Evolutionary conservation across 1,140 invertebrate species (phyloP), one percentile per base, ranked within the genome.

Genomic region (Aradophagus sp.): DNA sequence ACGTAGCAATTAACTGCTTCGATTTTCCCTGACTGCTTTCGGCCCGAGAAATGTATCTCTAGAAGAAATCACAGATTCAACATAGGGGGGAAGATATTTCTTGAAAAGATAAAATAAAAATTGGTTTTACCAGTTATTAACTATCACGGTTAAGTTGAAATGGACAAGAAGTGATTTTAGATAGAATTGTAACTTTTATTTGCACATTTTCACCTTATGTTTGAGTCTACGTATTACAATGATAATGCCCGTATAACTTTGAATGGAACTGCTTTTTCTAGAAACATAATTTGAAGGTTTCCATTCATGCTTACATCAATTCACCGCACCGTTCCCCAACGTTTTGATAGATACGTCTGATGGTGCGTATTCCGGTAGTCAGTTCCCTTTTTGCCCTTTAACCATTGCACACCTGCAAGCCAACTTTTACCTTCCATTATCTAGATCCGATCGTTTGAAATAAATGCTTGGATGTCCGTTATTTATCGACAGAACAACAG

Each of bases 361-460:
- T 82, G 82, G 72, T 53, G 79, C 80, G 83, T 85, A 85, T 77
- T 75, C 47, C 82, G 74, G 84, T 86, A 86, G 83, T 78, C 72
- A 66, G 44, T 19, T 63, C 38, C 39, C 41, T 55, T 38, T 42
- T 34, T 62, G 55, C 62, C 48, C 47, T 41, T 59, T 79, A 74
- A 75, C 73, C 81, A 79, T 77, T 77, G 81, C 79, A 84, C 82
- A 83, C 80, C 82, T 84, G 82, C 77, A 42, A 76, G 75, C 80
- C 77, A 79, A 78, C 61, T 78, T 77, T 76, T 82, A 74, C 74
- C 78, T 80, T 79, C 81, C 77, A 82, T 83, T 84, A 85, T 85
- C 78, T 81, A 68, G 76, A 80, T 78, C 75, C 80, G 81, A 84
- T 84, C 80, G 81, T 76, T 80, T 74, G 74, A 82, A 83, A 81